Evolutionary conservation across 1,140 invertebrate species (phyloP).

Genomic region (Drosophila eugracilis): DNA sequence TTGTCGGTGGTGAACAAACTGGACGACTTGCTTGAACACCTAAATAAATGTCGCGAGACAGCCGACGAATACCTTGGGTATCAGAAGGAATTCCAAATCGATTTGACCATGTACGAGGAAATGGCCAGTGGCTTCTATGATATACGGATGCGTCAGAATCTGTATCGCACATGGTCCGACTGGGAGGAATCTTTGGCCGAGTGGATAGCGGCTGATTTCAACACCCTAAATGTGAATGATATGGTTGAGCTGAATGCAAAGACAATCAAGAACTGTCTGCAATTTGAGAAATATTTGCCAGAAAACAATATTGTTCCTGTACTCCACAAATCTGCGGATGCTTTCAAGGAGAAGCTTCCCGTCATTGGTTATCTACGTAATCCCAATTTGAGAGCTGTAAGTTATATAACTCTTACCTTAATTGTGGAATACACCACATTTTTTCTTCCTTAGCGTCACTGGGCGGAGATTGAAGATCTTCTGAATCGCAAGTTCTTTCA

Average conservation of each 20-base stretch:
- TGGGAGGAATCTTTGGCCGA: conserved; percentile 87
- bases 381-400: conserved; percentile 72
- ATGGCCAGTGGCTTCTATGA: conserved; percentile 92
- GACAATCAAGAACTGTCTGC: conserved; percentile 89
- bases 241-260: conserved; percentile 88
- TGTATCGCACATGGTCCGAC: conserved; percentile 91
- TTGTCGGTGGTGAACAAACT: conserved; percentile 88
- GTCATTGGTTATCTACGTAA: conserved; percentile 80
- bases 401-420: neutral
- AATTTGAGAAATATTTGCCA: conserved; percentile 91
- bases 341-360: conserved; percentile 89
- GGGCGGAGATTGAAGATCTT: conserved; percentile 91
- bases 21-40: conserved; percentile 87
- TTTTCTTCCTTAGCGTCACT: conserved; percentile 89
- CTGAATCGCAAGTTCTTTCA: conserved; percentile 90
- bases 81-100: conserved; percentile 91
- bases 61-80: conserved; percentile 89
- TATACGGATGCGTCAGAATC: conserved; percentile 90
- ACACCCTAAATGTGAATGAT: conserved; percentile 89
- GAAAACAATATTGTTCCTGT: conserved; percentile 90
- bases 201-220: conserved; percentile 88
- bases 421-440: too few species aligned
- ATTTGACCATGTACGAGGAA: conserved; percentile 91
- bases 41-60: conserved; percentile 87
- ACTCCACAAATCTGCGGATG: conserved; percentile 90